Percentiles rank a stretch among this genome's conserved stretches.
Conservation (phyloP, 2,888 invertebrate genomes). For the Clitarchus hookeri region DNA sequence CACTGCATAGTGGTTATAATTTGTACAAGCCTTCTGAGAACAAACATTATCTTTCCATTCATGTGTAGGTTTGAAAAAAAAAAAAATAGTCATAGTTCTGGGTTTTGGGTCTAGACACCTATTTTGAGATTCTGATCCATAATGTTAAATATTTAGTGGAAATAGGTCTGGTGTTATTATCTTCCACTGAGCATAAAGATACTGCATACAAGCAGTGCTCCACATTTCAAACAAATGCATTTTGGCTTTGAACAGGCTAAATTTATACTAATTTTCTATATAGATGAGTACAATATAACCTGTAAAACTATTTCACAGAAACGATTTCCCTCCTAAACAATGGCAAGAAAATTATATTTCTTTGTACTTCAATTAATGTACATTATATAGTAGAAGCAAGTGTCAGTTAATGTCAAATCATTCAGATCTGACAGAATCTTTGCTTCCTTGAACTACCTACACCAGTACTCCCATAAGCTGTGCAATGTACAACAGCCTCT, state of each 20-base stretch:
- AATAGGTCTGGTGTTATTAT: background rate
- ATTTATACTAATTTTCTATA: background rate
- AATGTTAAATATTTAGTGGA: background rate
- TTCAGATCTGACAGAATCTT: background rate
- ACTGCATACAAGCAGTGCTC: background rate
- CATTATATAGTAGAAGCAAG: background rate
- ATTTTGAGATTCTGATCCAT: constrained; percentile 8
- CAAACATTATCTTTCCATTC: background rate
- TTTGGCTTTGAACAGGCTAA: too few species aligned
- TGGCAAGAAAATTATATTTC: background rate
- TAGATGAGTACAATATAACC: background rate
- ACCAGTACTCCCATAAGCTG: background rate
- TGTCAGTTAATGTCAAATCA: background rate
- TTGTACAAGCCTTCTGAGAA: background rate
- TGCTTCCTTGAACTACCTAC: background rate
- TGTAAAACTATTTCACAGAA: background rate
- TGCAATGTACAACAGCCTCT: background rate
- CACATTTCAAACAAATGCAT: background rate
- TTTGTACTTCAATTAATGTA: background rate
- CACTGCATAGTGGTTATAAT: background rate
- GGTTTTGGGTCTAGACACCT: background rate
- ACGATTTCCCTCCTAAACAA: background rate
- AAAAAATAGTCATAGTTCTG: background rate
- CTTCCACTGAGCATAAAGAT: background rate
- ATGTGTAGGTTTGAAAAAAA: background rate